Evolutionary conservation across 2,888 invertebrate species (phyloP).

Genomic region (Hecatera dysodea): DNA sequence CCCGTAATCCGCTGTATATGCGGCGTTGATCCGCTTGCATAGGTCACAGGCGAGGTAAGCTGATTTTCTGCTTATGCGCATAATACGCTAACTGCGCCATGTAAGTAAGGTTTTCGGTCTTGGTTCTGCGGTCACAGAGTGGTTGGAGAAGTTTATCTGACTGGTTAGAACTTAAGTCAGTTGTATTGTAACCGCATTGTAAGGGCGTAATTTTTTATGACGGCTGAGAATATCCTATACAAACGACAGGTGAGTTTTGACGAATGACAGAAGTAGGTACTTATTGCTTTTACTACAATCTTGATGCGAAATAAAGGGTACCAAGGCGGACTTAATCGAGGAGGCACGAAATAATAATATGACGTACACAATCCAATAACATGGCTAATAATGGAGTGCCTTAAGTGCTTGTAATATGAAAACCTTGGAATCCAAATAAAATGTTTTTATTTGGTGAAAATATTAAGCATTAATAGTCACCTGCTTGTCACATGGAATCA

Average conservation of each 20-base stretch:
- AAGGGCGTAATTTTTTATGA: neutral
- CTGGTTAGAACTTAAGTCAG: neutral
- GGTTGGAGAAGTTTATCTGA: neutral
- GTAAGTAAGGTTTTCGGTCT: constrained; percentile 26
- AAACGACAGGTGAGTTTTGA: neutral
- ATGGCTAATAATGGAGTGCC: no score
- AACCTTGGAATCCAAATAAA: no score
- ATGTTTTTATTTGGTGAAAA: no score
- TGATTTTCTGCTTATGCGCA: constrained; percentile 58
- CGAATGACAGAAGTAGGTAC: neutral
- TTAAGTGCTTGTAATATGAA: no score
- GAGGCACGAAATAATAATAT: neutral
- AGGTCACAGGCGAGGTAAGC: constrained; percentile 61
- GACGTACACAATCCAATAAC: neutral
- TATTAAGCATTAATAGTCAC: no score
- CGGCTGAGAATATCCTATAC: neutral
- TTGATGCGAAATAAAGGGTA: neutral
- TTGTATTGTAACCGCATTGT: constrained; percentile 7
- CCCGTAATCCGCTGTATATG: constrained; percentile 60
- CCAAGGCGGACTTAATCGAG: neutral
- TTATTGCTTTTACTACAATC: neutral
- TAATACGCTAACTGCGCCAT: constrained; percentile 54
- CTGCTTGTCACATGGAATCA: no score
- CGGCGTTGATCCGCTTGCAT: constrained; percentile 55
- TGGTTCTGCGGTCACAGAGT: constrained; percentile 7